Base-by-base conservation (phyloP, 2,113 vertebrate genomes). In the Onychostoma macrolepis region DNA sequence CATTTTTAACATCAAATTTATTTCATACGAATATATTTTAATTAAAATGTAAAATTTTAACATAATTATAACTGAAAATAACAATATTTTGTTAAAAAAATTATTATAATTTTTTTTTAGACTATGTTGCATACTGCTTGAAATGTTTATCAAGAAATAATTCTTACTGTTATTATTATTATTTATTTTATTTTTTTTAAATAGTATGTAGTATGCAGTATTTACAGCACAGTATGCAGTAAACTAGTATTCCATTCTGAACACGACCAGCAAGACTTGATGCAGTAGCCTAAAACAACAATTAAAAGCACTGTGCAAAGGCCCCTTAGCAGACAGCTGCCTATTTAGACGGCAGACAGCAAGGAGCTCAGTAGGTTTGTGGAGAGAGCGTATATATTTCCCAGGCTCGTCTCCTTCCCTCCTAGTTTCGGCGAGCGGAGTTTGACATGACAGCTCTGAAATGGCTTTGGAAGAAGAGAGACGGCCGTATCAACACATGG, bases 391-490 rank as follows among this genome's bases (percentile, higher is more conserved):
- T 24, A 38, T 72, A 38, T 72, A 72, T 72, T 30, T 78, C 48
- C 15, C 76, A n/a, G 19, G 9, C 78, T 80, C 53, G 17, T 79
- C 43, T 85, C 48, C 15, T 84, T 88, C 83, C 26, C 77, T 85
- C 82, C 85, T 83, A 81, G 86, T 88, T 36, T 78, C 53, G 48
- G 78, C 56, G 48, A 88, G 86, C 84, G 41, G 69, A 56, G 78
- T 87, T 85, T 90, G 83, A 88, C 56, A 88, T 87, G 85, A 89
- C 87, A 87, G 87, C 82, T 87, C 84, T 56, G 72, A 84, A 87
- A 90, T 71, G 74, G 83, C 85, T 89, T 88, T 65, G 58, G 75
- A 87, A 85, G 85, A 90, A 85, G 77, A 85, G 63, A 82, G 75
- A 75, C 67, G 80, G 77, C 53, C 43, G 84, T 76, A 86, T 87